These are phyloP conservation scores for Arctia plantaginis DNA, from an alignment of 2,888 invertebrate species.

Conservation along the genomic window DNA sequence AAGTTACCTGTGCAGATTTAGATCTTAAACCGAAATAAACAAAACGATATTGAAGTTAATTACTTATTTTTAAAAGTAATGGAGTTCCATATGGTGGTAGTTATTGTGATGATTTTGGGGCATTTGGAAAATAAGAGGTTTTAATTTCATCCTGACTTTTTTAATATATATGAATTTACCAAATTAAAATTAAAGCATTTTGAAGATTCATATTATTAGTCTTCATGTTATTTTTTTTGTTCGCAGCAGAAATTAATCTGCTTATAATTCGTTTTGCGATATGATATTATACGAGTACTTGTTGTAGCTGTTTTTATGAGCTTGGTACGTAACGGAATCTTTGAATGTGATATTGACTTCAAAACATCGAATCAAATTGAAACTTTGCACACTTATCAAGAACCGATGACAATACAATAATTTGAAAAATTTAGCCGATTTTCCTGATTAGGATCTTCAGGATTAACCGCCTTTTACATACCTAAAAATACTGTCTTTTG, in stretches of 20 bases:
- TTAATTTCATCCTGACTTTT: background rate
- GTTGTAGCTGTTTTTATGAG: too few relatives aligned
- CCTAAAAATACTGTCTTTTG: too few relatives aligned
- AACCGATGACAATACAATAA: too few relatives aligned
- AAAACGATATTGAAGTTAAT: background rate
- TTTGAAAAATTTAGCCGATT: too few relatives aligned
- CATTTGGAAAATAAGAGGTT: background rate
- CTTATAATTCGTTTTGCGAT: background rate
- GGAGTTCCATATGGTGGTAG: background rate
- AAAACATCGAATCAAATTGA: too few relatives aligned
- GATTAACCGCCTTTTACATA: too few relatives aligned
- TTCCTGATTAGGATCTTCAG: too few relatives aligned
- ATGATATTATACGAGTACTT: background rate
- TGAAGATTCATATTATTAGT: background rate
- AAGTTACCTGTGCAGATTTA: background rate
- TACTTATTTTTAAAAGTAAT: background rate
- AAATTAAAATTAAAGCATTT: background rate
- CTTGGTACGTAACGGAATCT: too few relatives aligned
- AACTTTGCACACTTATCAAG: too few relatives aligned
- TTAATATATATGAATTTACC: background rate
- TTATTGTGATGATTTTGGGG: background rate
- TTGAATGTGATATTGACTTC: too few relatives aligned
- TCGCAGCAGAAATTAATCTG: background rate
- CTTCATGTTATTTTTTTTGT: background rate
- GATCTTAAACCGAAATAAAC: background rate